Percentiles rank a stretch among this genome's conserved stretches.
Evolutionary conservation across 2,113 vertebrate genomes (phyloP).

Genomic region (Eurystomus gularis): DNA sequence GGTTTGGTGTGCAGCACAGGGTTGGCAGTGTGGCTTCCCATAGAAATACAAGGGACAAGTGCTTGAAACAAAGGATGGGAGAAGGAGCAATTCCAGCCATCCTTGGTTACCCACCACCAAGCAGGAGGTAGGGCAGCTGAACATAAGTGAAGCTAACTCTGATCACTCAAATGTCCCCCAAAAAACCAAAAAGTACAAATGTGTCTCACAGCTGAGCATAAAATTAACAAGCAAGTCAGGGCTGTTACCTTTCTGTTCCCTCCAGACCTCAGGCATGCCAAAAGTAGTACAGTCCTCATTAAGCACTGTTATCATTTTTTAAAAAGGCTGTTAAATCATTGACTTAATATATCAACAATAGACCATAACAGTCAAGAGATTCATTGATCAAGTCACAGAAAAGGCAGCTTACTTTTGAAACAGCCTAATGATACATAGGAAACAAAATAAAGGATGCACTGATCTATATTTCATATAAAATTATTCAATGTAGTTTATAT

Average conservation of each 20-base stretch:
- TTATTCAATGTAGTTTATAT: neutral
- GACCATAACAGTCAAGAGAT: neutral
- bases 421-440: neutral
- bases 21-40: neutral
- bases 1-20: neutral
- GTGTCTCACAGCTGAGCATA: neutral
- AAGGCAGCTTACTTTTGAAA: neutral
- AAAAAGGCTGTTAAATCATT: neutral
- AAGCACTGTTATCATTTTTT: neutral
- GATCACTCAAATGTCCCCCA: neutral
- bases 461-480: neutral
- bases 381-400: neutral
- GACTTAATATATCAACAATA: neutral
- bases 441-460: neutral
- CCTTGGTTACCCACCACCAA: neutral
- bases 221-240: neutral
- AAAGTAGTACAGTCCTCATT: neutral
- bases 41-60: neutral
- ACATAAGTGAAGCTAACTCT: neutral
- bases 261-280: neutral
- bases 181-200: neutral
- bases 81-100: neutral
- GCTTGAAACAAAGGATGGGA: neutral
- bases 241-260: neutral
- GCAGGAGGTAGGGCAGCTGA: neutral